Conservation (phyloP, 2,888 invertebrate genomes). For the Folsomia manolachei region DNA sequence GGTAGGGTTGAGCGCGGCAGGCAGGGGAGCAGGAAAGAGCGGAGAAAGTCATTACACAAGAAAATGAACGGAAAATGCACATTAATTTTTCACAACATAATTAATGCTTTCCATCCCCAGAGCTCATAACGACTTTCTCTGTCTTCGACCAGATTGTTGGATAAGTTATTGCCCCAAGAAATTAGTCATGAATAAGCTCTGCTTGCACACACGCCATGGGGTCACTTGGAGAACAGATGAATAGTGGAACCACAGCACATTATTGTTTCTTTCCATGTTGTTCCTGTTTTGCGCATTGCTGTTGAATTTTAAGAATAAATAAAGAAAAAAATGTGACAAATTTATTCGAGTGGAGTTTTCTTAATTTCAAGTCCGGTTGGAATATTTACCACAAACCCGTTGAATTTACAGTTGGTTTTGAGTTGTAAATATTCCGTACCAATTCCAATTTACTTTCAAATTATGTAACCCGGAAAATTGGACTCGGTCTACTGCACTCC, state of each 20-base stretch:
- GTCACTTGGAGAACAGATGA: neutral
- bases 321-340: too few relatives aligned
- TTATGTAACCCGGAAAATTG: too few relatives aligned
- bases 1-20: neutral
- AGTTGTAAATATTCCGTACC: too few relatives aligned
- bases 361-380: too few relatives aligned
- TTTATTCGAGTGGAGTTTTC: too few relatives aligned
- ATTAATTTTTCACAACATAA: conserved; percentile 9
- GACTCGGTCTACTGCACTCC: too few relatives aligned
- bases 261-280: neutral
- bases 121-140: conserved; percentile 9
- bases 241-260: neutral
- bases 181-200: conserved; percentile 4
- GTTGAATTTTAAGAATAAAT: too few relatives aligned
- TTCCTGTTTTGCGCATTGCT: conserved; percentile 1
- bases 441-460: too few relatives aligned
- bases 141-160: conserved; percentile 10
- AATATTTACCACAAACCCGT: too few relatives aligned
- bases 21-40: neutral
- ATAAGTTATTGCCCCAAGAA: conserved; percentile 6
- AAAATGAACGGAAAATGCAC: conserved; percentile 10
- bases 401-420: too few relatives aligned
- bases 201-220: neutral
- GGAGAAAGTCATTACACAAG: conserved; percentile 6
- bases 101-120: conserved; percentile 8